Conservation (phyloP, 64 coral and sea anemone genomes). For the Stichodactyla mertensii region DNA sequence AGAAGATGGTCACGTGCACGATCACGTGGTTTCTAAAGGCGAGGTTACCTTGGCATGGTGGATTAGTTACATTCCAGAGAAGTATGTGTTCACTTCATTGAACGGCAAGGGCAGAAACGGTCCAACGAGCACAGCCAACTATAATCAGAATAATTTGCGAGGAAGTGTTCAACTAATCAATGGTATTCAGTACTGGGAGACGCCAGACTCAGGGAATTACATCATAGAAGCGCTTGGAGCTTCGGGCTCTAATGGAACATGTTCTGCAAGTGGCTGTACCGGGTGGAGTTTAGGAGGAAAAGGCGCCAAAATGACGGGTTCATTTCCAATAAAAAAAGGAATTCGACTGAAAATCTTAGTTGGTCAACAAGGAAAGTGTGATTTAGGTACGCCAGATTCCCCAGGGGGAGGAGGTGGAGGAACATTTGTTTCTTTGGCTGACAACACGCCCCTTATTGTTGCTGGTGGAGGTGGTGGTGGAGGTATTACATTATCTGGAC, state of each 20-base stretch:
- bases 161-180: constrained; percentile 24
- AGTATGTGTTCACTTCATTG: constrained; percentile 48
- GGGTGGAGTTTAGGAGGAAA: constrained; percentile 63
- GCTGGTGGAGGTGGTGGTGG: constrained; percentile 67
- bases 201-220: constrained; percentile 56
- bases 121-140: constrained; percentile 41
- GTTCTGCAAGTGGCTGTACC: neutral
- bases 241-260: constrained; percentile 73
- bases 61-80: neutral
- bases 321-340: constrained; percentile 31
- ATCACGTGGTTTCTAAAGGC: neutral
- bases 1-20: neutral
- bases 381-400: neutral
- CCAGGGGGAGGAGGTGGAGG: constrained; percentile 70
- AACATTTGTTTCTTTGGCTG: constrained; percentile 41
- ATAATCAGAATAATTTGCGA: constrained; percentile 33
- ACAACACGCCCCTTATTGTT: constrained; percentile 37
- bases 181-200: constrained; percentile 74
- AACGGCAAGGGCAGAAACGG: constrained; percentile 42
- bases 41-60: constrained; percentile 22
- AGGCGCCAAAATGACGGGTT: constrained; percentile 53
- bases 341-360: constrained; percentile 62
- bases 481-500: neutral
- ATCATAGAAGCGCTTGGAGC: constrained; percentile 62
- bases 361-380: constrained; percentile 50